phyloP scores from a whole-genome alignment of 2,888 invertebrate species.

The Nemotelus nigrinus region DNA sequence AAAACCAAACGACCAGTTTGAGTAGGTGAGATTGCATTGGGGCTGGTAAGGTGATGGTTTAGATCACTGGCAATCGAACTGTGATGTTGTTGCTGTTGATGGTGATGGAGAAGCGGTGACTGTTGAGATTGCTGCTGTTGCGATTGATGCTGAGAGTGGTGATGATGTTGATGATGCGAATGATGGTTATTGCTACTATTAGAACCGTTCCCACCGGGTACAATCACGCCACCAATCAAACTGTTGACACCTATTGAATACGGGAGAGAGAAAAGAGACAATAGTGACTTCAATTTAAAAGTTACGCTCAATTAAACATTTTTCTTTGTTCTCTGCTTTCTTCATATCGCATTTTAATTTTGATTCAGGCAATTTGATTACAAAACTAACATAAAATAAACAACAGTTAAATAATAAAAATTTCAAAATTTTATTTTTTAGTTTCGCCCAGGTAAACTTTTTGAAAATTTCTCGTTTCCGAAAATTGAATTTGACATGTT shows the following conservation, averaged over 20 bases:
- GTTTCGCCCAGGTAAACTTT: constrained; percentile 51
- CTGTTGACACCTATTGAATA: constrained; percentile 54
- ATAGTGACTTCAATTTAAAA: constrained; percentile 65
- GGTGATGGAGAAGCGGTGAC: constrained; percentile 58
- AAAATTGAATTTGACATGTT: background rate
- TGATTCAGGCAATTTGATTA: constrained; percentile 48
- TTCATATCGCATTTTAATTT: constrained; percentile 42
- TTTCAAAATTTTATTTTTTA: constrained; percentile 30
- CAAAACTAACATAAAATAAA: constrained; percentile 14
- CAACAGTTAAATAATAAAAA: constrained; percentile 33
- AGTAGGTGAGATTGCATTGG: constrained; percentile 15
- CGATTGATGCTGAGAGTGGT: constrained; percentile 59
- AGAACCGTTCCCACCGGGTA: constrained; percentile 62
- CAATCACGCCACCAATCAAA: constrained; percentile 65
- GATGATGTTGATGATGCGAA: constrained; percentile 54
- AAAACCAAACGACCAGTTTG: constrained; percentile 60
- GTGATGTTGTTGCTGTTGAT: constrained; percentile 60
- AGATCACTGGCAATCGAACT: constrained; percentile 57
- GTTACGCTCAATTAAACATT: constrained; percentile 34
- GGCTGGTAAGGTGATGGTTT: constrained; percentile 48
- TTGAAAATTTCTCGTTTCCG: constrained; percentile 41
- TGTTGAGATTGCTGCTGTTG: constrained; percentile 57
- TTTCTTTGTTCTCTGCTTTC: constrained; percentile 49
- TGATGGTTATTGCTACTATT: constrained; percentile 57
- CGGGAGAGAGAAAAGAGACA: constrained; percentile 65